Base-by-base conservation (phyloP, 2,888 invertebrate species). In the Drosophila algonquin region DNA sequence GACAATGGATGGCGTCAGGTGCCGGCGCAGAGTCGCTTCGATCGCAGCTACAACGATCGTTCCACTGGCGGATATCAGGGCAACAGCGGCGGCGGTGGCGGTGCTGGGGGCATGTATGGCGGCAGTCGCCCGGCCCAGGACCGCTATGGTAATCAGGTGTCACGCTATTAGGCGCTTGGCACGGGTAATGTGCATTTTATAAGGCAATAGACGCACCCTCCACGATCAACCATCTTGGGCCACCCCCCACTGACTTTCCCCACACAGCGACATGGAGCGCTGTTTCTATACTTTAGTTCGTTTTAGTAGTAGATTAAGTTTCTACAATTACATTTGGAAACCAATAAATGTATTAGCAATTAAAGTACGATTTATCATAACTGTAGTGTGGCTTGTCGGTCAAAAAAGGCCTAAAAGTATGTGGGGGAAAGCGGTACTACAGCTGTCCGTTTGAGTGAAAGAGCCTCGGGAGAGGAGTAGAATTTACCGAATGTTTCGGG, bases 41-140 rank as follows among this genome's bases (percentile, higher is more conserved):
- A 92, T 76, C 90, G 92, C 51, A 91, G 91, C 10, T 92, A 92
- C 62, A 92, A 92, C 77, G 92, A 92, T 73, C 91, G 92, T 18
- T 90, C 91, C 2, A 90, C 91, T 44, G 90, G 91, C 59, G 40
- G 40, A 40, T 89, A 88, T 32, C 87, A 90, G 48, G 77, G 83
- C 35, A 81, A 81, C 48, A 79, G 89, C 32, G 80, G 90, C 14
- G 68, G 78, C 53, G 73, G 79, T 18, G 62, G 75, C 24, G 71
- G 71, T 0, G 73, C 79, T 32, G 80, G 87, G 18, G 90, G 90
- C 55, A 85, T 91, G 75, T 90, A 90, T 48, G 89, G 87, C 0
- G 83, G 85, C 48, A 84, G 89, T 55, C 88, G 92, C 0, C 90
- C 91, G 6, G 75, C 83, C 7, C 90, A 91, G 70, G 92, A 92